phyloP scores from a whole-genome alignment of 2,113 vertebrate genomes.

The Cyanoliseus patagonus region DNA sequence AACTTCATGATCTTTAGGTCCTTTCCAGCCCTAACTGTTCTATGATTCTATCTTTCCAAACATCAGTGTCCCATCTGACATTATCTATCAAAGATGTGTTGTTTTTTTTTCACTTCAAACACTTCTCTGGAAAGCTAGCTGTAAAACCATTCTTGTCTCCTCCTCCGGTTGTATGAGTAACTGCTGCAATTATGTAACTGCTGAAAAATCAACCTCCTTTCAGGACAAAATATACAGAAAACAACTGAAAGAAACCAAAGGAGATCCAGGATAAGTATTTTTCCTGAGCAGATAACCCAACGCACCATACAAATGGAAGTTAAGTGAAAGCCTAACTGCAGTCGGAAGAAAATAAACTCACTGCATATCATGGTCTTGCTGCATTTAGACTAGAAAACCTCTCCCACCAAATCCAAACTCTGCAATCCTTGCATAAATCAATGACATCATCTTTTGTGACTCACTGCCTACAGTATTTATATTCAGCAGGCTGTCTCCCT shows the following conservation, averaged over 20 bases:
- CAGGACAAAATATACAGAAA: not conserved
- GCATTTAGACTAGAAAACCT: conserved; percentile 27
- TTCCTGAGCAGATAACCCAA: not conserved
- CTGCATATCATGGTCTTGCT: not conserved
- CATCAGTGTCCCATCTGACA: not conserved
- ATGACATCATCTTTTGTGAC: not conserved
- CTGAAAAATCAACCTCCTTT: not conserved
- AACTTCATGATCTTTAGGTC: too few species aligned
- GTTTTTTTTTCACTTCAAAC: not conserved
- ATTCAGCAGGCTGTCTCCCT: not conserved
- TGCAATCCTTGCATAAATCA: conserved; percentile 39
- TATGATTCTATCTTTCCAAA: not conserved
- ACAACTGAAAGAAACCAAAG: not conserved
- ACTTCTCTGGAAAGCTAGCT: not conserved
- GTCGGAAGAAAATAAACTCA: not conserved
- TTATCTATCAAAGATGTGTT: not conserved
- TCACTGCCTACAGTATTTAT: conserved; percentile 7
- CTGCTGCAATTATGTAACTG: not conserved
- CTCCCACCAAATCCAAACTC: conserved; percentile 15
- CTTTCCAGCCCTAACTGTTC: too few species aligned
- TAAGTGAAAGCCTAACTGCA: not conserved
- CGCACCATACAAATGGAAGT: not conserved
- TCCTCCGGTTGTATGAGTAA: not conserved
- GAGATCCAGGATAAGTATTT: not conserved
- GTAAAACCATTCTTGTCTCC: not conserved